phyloP scores from a whole-genome alignment of 2,797 vertebrate genomes.

The Todus mexicanus region DNA sequence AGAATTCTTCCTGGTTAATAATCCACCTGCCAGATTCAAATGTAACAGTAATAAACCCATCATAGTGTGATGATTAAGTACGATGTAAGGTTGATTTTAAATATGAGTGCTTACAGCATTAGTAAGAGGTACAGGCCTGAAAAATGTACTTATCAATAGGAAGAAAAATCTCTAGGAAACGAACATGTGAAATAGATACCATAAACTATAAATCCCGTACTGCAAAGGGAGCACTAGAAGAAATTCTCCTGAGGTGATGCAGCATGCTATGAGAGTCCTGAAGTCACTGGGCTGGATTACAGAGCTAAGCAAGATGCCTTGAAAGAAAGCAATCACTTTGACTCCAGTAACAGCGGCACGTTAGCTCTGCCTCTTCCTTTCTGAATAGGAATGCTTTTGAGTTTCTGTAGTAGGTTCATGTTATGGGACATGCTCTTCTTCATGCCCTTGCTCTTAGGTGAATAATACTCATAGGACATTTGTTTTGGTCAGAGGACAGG shows the following conservation, averaged over 20 bases:
- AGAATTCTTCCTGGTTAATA: not conserved
- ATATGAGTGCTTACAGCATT: not conserved
- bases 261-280: not conserved
- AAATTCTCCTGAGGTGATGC: not conserved
- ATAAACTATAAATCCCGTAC: not conserved
- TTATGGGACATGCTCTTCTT: not conserved
- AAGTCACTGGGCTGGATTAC: not conserved
- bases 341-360: not conserved
- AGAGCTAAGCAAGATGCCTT: not conserved
- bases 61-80: not conserved
- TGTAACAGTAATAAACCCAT: not conserved
- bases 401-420: not conserved
- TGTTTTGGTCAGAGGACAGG: not conserved
- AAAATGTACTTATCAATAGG: not conserved
- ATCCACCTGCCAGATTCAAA: not conserved
- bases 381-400: not conserved
- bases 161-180: not conserved
- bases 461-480: not conserved
- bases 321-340: not conserved
- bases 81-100: not conserved
- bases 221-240: not conserved
- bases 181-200: not conserved
- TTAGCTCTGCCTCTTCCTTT: not conserved
- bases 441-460: not conserved
- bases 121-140: not conserved